Base-by-base conservation (phyloP, 2,113 vertebrate species). In the Mugil cephalus region DNA sequence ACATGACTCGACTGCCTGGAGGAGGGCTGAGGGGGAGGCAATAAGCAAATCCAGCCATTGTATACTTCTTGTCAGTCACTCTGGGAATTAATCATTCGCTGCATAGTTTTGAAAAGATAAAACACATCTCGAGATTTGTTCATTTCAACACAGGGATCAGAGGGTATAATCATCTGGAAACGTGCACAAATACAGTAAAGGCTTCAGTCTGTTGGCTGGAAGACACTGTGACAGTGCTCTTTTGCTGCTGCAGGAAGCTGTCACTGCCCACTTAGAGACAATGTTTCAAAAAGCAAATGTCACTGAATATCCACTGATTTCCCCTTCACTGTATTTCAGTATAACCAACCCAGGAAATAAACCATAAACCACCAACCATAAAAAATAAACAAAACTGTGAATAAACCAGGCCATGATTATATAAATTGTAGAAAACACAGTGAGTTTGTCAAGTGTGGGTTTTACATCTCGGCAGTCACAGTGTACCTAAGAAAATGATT, bases 21-120 rank as follows among this genome's bases (percentile, higher is more conserved):
- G 62, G 60, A 82, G 45, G 45, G 50, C 61, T 69, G 60, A 68
- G 55, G 68, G 73, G 74, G 59, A 84, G 47, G 72, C 60, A 74
- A 78, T 59, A 68, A 58, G 63, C 74, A 86, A 74, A 84, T 63
- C 68, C 30, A 70, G 58, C 59, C 69, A 42, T n/a, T 66, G 74
- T 69, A 63, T 76, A 86, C 69, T 56, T 76, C 54, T 65, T 52
- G 58, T 14, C 46, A 67, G 53, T 70, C 46, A 46, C 83, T 82
- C 11, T 56, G 30, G 18, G 52, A 68, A 70, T 36, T 45, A 67
- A 60, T 71, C 4, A 38, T 62, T 79, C 54, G 39, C 34, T 46
- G 2, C 15, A 39, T 66, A 40, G 50, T 52, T 69, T 62, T 34
- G 35, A 48, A 68, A 47, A 48, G 19, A 71, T 38, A 35, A 40